Base-by-base conservation (phyloP, 2,113 vertebrate species). In the Paralichthys olivaceus region DNA sequence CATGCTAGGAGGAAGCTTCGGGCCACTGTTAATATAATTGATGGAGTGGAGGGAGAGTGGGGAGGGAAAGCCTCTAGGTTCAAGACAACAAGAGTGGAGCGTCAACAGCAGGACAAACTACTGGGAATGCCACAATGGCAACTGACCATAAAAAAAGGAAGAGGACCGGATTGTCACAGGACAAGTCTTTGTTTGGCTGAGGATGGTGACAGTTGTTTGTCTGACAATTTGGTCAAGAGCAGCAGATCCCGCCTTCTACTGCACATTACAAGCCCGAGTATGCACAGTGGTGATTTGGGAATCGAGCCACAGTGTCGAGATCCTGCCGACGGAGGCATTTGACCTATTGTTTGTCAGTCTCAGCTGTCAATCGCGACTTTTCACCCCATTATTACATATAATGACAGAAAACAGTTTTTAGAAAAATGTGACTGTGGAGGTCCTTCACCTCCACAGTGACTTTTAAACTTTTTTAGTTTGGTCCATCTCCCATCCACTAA, bases 11-110 rank as follows among this genome's bases (percentile, higher is more conserved):
- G 86, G 76, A 79, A 22, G 76, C 86, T 87, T 66, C 22, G 0
- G 79, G 83, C 75, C 75, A 78, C 56, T 83, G 81, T 86, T 90
- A 86, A 79, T 72, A 80, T 85, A 90, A 90, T 70, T 86, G 83
- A 90, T 89, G 62, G 88, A 47, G 5, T 58, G 56, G 51, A 73
- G 26, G 63, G 56, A 64, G 56, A 12, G 17, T 4, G 64, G 43
- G 68, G 53, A 23, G 69, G 69, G 54, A 76, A 79, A 77, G 32
- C 82, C 77, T 77, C 40, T 28, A 7, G 67, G 72, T 69, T 68
- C 20, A 13, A 43, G 53, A 69, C 71, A 69, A 77, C 67, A 74
- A 79, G 47, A 61, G 61, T 61, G 17, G 68, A 69, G 75, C 23
- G 60, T 77, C 83, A 85, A 75, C 77, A 73, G 40, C 40, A 49